Conservation (phyloP, 2,797 vertebrate genomes). For the Gallinago nigripennis region DNA sequence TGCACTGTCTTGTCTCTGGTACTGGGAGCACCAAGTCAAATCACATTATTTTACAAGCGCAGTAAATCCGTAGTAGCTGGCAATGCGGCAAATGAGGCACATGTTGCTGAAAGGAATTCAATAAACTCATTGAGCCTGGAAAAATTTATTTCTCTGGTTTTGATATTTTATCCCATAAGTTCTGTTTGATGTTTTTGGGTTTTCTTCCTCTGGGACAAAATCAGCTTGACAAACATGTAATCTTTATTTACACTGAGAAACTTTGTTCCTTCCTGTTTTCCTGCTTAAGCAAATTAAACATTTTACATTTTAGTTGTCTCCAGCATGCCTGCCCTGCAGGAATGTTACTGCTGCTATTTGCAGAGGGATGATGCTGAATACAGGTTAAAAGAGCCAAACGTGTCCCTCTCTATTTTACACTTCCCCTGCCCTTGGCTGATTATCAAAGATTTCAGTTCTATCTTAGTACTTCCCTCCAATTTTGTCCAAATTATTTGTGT, state of each 20-base stretch:
- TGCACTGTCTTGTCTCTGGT: not conserved
- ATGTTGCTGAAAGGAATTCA: not conserved
- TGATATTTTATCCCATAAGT: not conserved
- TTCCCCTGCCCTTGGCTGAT: conserved; percentile 22
- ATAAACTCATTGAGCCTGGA: not conserved
- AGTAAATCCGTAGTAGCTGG: not conserved
- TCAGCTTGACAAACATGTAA: not conserved
- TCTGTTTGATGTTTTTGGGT: not conserved
- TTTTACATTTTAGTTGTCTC: not conserved
- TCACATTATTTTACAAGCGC: not conserved
- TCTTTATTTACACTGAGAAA: conserved; percentile 11
- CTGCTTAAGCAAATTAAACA: conserved; percentile 23
- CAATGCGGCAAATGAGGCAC: not conserved
- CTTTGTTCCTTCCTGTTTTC: conserved; percentile 19
- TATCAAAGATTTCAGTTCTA: conserved; percentile 23
- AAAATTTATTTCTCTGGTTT: not conserved
- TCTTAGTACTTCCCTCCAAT: not conserved
- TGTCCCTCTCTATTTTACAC: conserved; percentile 4
- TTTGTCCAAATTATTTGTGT: conserved; percentile 41
- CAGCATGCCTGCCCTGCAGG: conserved; percentile 17
- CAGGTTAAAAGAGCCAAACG: conserved; percentile 21
- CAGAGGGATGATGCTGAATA: conserved; percentile 21
- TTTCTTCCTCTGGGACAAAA: not conserved
- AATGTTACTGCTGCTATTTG: conserved; percentile 31
- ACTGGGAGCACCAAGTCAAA: not conserved